phyloP scores from a whole-genome alignment of 2,797 vertebrate species.

The Propithecus perrieri region DNA sequence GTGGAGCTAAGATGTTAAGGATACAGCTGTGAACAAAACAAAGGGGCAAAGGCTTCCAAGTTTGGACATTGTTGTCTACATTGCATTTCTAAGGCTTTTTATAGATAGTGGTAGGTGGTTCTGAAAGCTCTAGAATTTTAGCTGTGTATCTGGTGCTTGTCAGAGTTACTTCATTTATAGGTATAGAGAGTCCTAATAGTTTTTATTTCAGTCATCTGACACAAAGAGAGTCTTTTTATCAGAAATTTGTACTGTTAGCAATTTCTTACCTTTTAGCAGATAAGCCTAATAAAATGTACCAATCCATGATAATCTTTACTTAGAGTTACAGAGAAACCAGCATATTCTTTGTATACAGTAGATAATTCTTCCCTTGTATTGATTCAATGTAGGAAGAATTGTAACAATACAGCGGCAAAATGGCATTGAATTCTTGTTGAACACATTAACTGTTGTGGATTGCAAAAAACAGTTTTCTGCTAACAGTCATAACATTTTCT shows the following conservation, averaged over 20 bases:
- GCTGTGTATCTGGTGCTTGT: background rate
- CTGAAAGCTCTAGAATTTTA: background rate
- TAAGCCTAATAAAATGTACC: background rate
- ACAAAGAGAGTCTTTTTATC: background rate
- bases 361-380: background rate
- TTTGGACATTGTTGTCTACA: background rate
- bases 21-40: background rate
- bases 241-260: background rate
- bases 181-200: background rate
- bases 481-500: background rate
- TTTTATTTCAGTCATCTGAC: background rate
- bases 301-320: background rate
- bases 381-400: background rate
- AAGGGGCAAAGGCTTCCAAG: background rate
- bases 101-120: background rate
- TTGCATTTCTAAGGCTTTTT: background rate
- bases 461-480: background rate
- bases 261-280: background rate
- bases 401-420: background rate
- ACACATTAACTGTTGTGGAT: background rate
- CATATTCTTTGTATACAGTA: background rate
- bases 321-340: background rate
- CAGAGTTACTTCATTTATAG: background rate
- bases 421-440: background rate
- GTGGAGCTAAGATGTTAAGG: background rate